These are phyloP conservation scores for Gryllus bimaculatus DNA, from an alignment of 1,140 invertebrate genomes.

Conservation along the genomic window DNA sequence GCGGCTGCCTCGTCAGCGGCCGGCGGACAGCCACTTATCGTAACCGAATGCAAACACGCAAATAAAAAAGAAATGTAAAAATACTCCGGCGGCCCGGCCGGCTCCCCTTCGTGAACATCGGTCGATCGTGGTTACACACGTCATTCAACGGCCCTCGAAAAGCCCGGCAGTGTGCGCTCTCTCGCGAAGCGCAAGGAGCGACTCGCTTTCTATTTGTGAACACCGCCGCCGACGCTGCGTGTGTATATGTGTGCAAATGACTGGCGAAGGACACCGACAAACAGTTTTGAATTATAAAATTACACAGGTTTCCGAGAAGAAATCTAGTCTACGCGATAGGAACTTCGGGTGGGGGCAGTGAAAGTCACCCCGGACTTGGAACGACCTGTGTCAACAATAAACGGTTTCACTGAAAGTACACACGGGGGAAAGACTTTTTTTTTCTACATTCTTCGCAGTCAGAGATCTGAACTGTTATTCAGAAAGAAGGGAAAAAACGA, in stretches of 20 bases:
- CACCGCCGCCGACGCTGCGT: too few relatives aligned
- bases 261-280: background rate
- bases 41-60: background rate
- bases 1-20: too few relatives aligned
- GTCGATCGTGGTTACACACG: background rate
- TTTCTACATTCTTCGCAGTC: too few relatives aligned
- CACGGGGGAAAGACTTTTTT: background rate
- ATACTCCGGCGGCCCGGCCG: background rate
- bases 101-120: background rate
- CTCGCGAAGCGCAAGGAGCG: background rate
- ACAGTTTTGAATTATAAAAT: background rate
- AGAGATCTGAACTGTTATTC: too few relatives aligned
- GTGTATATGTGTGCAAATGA: background rate
- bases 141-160: background rate
- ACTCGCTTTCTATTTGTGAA: background rate
- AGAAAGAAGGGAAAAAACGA: too few relatives aligned
- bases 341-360: too few relatives aligned
- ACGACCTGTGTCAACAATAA: background rate
- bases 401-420: background rate
- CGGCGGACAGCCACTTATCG: background rate
- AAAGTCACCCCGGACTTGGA: too few relatives aligned
- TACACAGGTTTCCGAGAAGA: background rate
- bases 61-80: background rate
- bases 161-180: background rate
- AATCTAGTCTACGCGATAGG: background rate